A percentile compares a stretch with the other conserved stretches of the same genome.
Evolutionary conservation across 2,113 vertebrate genomes (phyloP).

Genomic region (Bubo scandiacus): DNA sequence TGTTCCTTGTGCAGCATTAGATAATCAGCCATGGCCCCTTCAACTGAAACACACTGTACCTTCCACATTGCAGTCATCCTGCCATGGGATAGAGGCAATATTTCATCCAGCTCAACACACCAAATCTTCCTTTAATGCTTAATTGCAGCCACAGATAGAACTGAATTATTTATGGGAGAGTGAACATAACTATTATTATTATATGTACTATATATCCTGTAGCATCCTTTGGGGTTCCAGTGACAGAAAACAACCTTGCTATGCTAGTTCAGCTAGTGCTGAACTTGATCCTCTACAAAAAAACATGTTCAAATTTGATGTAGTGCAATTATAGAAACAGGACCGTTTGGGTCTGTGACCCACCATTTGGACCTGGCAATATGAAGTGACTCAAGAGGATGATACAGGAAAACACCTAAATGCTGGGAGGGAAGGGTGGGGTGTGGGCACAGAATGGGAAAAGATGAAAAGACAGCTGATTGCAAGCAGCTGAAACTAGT

Average conservation of each 20-base stretch:
- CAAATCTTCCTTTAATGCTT: neutral
- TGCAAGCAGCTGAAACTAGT: neutral
- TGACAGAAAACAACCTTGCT: neutral
- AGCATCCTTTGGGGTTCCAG: neutral
- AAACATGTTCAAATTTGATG: neutral
- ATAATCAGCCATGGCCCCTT: neutral
- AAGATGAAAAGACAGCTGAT: neutral
- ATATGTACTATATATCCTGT: neutral
- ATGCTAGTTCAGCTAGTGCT: neutral
- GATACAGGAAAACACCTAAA: neutral
- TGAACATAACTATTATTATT: neutral
- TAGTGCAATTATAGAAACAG: neutral
- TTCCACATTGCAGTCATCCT: neutral
- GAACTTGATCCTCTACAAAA: neutral
- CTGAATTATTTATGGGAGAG: neutral
- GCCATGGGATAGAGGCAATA: neutral
- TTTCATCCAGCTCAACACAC: neutral
- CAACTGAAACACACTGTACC: neutral
- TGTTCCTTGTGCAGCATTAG: neutral
- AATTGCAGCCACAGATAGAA: neutral
- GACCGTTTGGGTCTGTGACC: neutral
- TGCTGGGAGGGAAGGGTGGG: neutral
- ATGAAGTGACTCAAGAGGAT: neutral
- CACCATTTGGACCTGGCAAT: neutral
- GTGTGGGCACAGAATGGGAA: fast-evolving